phyloP scores from a whole-genome alignment of 2,113 vertebrate species.

The Muntiacus muntjak region DNA sequence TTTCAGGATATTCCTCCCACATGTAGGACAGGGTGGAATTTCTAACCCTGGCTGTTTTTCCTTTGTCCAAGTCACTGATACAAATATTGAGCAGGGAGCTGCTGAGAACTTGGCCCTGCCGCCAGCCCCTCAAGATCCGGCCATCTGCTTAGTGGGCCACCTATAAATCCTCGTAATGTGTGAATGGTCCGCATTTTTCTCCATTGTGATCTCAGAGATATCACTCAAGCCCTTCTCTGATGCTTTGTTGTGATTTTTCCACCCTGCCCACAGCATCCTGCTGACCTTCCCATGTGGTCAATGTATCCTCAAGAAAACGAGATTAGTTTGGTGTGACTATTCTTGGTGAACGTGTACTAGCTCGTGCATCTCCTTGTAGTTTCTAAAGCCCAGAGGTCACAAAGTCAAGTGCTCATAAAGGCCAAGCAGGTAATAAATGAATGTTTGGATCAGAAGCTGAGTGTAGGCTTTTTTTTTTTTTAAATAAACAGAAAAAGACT shows the following conservation, averaged over 20 bases:
- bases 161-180: neutral
- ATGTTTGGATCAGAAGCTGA: neutral
- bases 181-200: neutral
- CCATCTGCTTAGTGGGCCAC: neutral
- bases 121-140: neutral
- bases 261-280: neutral
- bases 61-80: neutral
- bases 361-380: neutral
- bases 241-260: neutral
- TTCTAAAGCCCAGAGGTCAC: neutral
- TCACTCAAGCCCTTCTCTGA: neutral
- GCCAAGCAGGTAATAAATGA: neutral
- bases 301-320: neutral
- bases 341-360: neutral
- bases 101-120: neutral
- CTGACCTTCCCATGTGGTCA: neutral
- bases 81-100: neutral
- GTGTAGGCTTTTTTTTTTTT: neutral
- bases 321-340: neutral
- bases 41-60: neutral
- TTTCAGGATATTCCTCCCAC: neutral
- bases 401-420: neutral
- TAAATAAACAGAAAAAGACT: neutral
- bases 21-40: neutral
- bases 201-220: neutral